These are phyloP conservation scores for Carabus problematicus DNA, from an alignment of 2,888 invertebrate genomes.

Conservation along the genomic window DNA sequence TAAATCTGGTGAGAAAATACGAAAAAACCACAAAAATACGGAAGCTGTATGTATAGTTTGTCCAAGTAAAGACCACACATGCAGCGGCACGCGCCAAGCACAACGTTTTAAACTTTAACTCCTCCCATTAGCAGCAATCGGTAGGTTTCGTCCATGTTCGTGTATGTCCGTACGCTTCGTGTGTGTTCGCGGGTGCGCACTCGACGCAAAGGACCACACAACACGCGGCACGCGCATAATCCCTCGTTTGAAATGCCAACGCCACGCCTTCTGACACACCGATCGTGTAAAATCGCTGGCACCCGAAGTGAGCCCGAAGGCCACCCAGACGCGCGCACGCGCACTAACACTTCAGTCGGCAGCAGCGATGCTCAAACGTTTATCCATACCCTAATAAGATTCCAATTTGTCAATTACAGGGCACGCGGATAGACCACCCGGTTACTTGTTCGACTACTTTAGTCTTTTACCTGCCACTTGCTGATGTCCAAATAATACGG, in stretches of 20 bases:
- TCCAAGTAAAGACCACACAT: conserved; percentile 47
- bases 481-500: conserved; percentile 37
- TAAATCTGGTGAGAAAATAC: conserved; percentile 37
- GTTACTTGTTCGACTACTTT: conserved; percentile 46
- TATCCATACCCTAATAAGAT: conserved; percentile 69
- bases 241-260: conserved; percentile 53
- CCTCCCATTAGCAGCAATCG: conserved; percentile 22
- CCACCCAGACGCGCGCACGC: conserved; percentile 67
- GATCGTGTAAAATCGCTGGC: conserved; percentile 44
- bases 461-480: conserved; percentile 26
- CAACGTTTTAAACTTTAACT: conserved; percentile 46
- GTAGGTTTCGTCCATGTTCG: conserved; percentile 3
- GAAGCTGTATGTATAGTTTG: conserved; percentile 1
- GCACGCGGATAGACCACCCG: conserved; percentile 58
- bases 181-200: conserved; percentile 49
- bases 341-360: conserved; percentile 44
- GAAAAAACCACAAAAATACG: conserved; percentile 36
- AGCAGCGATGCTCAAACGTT: conserved; percentile 63
- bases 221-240: conserved; percentile 77
- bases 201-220: conserved; percentile 66
- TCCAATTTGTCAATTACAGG: conserved; percentile 76
- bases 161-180: conserved; percentile 44
- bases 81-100: conserved; percentile 51
- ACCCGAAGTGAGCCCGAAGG: conserved; percentile 54
- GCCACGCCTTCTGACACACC: conserved; percentile 49